phyloP scores from a whole-genome alignment of 2,797 vertebrate species.

The Chrosomus eos region DNA sequence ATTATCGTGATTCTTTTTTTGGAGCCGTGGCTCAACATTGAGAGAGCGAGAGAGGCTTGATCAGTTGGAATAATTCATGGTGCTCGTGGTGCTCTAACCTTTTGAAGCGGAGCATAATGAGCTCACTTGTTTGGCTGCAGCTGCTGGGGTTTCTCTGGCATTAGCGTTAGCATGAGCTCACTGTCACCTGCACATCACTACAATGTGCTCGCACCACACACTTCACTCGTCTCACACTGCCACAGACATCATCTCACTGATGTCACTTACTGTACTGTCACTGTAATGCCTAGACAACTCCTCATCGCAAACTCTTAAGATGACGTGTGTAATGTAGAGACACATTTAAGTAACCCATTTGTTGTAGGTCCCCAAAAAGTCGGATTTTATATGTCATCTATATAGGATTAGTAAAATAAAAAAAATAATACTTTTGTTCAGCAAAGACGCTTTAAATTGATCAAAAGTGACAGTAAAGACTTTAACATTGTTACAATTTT shows the following conservation, averaged over 20 bases:
- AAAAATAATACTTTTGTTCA: not conserved
- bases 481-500: too few relatives aligned
- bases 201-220: not conserved
- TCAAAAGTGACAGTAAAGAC: not conserved
- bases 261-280: slow-evolving; percentile 2
- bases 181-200: slow-evolving; percentile 54
- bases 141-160: slow-evolving; percentile 65
- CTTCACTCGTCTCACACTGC: slow-evolving; percentile 33
- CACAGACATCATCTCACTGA: slow-evolving; percentile 26
- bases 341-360: not conserved
- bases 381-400: too few relatives aligned
- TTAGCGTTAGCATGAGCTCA: slow-evolving; percentile 56
- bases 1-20: slow-evolving; percentile 3
- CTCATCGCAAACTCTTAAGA: not conserved
- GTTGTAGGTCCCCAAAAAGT: not conserved
- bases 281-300: not conserved
- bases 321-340: not conserved
- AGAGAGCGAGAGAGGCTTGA: slow-evolving; percentile 57
- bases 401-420: too few relatives aligned
- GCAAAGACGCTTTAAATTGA: not conserved
- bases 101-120: slow-evolving; percentile 78
- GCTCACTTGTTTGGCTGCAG: slow-evolving; percentile 75
- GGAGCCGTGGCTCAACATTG: not conserved
- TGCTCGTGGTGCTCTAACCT: slow-evolving; percentile 64
- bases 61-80: slow-evolving; percentile 77